phyloP scores from a whole-genome alignment of 2,888 invertebrate species.

The Eupelmus urozonus region DNA sequence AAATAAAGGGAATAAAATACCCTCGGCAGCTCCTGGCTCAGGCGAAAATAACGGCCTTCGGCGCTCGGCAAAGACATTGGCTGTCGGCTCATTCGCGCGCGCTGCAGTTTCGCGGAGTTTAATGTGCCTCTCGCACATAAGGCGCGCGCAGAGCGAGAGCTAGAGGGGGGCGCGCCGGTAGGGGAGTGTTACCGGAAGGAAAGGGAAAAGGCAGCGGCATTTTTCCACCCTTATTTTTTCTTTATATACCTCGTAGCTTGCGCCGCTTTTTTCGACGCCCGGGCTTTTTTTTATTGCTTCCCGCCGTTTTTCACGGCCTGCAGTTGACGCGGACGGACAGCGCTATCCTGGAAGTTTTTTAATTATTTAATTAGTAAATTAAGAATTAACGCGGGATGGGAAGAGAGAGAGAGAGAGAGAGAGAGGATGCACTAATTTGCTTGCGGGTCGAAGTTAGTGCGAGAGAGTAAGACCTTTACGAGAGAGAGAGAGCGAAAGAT shows the following conservation, averaged over 20 bases:
- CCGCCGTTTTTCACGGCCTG: constrained; percentile 6
- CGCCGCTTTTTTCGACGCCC: not conserved
- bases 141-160: too few species aligned
- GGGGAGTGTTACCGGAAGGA: not conserved
- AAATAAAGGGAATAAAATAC: constrained; percentile 27
- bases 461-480: constrained; percentile 5
- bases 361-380: constrained; percentile 58
- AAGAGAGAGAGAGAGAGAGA: too few species aligned
- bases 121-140: constrained; percentile 11
- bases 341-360: constrained; percentile 35
- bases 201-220: not conserved
- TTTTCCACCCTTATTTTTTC: not conserved
- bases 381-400: constrained; percentile 35
- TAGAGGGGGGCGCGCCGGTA: too few species aligned
- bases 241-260: not conserved
- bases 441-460: not conserved
- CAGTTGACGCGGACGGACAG: constrained; percentile 37
- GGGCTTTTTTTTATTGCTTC: not conserved
- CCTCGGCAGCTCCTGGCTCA: too few species aligned
- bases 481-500: constrained; percentile 6
- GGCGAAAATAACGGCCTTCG: not conserved
- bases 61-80: constrained; percentile 44
- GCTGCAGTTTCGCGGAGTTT: constrained; percentile 19
- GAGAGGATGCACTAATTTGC: constrained; percentile 16
- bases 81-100: constrained; percentile 34